A percentile compares a stretch with the other conserved stretches of the same genome.
Evolutionary conservation across 2,888 invertebrate species (phyloP).

Genomic region (Crematogaster levior): DNA sequence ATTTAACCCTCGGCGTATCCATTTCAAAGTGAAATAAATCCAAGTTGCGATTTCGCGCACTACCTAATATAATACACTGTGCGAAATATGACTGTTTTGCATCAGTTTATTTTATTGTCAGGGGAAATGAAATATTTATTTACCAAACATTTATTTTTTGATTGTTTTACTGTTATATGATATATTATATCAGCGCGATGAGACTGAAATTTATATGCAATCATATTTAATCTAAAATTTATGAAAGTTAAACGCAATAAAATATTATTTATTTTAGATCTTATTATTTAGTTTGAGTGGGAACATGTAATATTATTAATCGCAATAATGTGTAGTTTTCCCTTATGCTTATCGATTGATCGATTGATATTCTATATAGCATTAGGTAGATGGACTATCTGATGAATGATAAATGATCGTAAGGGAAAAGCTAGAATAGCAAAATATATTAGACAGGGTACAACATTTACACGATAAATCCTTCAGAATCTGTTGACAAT

Average conservation of each 20-base stretch:
- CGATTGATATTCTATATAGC: not conserved
- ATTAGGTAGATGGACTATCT: not conserved
- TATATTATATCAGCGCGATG: not conserved
- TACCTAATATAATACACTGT: conserved; percentile 11
- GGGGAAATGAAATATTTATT: not conserved
- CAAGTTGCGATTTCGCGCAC: not conserved
- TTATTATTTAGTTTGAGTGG: not conserved
- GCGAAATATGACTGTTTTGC: not conserved
- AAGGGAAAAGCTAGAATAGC: not conserved
- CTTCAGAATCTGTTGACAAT: conserved; percentile 29
- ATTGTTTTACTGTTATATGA: not conserved
- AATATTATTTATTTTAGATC: not conserved
- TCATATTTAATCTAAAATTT: not conserved
- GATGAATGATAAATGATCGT: not conserved
- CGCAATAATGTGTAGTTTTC: not conserved
- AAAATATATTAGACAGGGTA: not conserved
- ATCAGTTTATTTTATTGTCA: not conserved
- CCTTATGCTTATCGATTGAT: not conserved
- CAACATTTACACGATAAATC: conserved; percentile 11
- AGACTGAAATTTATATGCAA: not conserved
- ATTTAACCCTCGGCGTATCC: conserved; percentile 3
- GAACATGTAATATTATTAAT: not conserved
- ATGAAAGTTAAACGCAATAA: not conserved
- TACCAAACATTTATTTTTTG: not conserved
- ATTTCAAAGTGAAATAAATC: conserved; percentile 40